Percentiles rank a stretch among this genome's conserved stretches.
phyloP scores from a whole-genome alignment of 92 coral and sea anemone species.

The Phenganax stokvisi region DNA sequence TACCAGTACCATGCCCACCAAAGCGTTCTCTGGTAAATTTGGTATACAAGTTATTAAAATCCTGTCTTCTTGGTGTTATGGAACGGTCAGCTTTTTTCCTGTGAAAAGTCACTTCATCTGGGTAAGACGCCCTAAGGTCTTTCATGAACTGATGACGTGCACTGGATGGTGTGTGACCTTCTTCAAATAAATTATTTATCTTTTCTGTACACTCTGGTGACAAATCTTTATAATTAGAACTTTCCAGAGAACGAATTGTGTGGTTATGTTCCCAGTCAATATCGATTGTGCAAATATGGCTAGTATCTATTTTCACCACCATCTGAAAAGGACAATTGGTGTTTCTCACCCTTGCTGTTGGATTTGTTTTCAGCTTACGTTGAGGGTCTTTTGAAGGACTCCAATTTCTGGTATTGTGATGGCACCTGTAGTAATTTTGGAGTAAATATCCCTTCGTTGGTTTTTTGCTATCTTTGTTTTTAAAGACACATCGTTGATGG shows the following conservation, averaged over 20 bases:
- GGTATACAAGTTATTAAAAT: slow-evolving; percentile 50
- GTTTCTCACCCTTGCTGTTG: slow-evolving; percentile 63
- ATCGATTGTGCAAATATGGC: slow-evolving; percentile 50
- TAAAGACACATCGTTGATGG: slow-evolving; percentile 30
- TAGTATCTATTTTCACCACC: slow-evolving; percentile 48
- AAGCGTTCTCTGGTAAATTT: slow-evolving; percentile 53
- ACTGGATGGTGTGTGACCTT: slow-evolving; percentile 61
- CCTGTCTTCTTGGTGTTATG: slow-evolving; percentile 57
- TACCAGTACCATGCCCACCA: slow-evolving; percentile 50
- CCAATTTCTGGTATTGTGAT: slow-evolving; percentile 54
- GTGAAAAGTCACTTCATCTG: slow-evolving; percentile 50
- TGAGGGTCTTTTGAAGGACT: slow-evolving; percentile 58
- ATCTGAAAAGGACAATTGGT: slow-evolving; percentile 61
- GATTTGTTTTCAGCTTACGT: slow-evolving; percentile 41
- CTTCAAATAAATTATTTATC: slow-evolving; percentile 56
- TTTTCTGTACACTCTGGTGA: slow-evolving; percentile 52
- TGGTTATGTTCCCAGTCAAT: slow-evolving; percentile 66
- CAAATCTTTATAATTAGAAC: slow-evolving; percentile 52
- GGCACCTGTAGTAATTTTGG: slow-evolving; percentile 54
- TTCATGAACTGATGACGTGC: slow-evolving; percentile 59
- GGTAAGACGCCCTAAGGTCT: slow-evolving; percentile 50
- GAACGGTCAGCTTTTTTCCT: slow-evolving; percentile 63
- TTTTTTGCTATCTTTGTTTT: slow-evolving; percentile 38
- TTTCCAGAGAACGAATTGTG: slow-evolving; percentile 51
- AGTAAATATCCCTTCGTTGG: slow-evolving; percentile 36